Evolutionary conservation across 2,888 invertebrate genomes (phyloP).

Genomic region (Cerceris ruficornis): DNA sequence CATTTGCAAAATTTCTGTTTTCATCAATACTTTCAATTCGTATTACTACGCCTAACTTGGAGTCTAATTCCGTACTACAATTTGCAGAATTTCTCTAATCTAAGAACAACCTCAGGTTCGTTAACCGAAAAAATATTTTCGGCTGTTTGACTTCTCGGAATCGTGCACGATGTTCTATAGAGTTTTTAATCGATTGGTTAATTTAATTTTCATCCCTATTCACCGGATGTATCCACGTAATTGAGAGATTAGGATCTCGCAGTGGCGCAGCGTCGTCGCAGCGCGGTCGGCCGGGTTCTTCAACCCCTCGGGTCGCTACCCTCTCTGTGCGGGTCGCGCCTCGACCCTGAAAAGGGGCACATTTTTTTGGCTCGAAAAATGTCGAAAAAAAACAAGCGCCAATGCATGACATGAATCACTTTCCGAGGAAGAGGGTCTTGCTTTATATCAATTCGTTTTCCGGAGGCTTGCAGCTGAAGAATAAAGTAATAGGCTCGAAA

Average conservation of each 20-base stretch:
- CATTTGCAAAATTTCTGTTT: no score
- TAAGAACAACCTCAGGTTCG: no score
- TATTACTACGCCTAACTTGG: no score
- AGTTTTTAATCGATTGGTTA: slow-evolving; percentile 16
- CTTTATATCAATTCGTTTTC: background rate
- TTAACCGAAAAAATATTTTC: background rate
- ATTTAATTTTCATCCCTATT: slow-evolving; percentile 64
- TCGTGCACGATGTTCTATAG: background rate
- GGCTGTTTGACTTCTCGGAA: background rate
- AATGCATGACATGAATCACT: slow-evolving; percentile 29
- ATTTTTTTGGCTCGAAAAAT: slow-evolving; percentile 23
- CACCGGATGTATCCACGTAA: slow-evolving; percentile 59
- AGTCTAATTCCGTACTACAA: no score
- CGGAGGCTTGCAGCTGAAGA: background rate
- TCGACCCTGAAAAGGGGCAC: slow-evolving; percentile 51
- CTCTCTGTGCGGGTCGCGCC: slow-evolving; percentile 20
- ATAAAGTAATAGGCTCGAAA: slow-evolving; percentile 1
- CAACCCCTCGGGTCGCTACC: slow-evolving; percentile 62
- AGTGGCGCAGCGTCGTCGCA: slow-evolving; percentile 38
- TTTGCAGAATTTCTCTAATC: no score
- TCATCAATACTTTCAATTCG: no score
- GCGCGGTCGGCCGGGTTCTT: slow-evolving; percentile 51
- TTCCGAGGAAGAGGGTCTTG: slow-evolving; percentile 19
- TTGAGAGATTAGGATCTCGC: slow-evolving; percentile 70
- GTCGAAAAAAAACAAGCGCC: slow-evolving; percentile 13